A percentile compares a stretch with the other conserved stretches of the same genome.
Evolutionary conservation across 2,888 invertebrate species (phyloP).

Genomic region (Tanaodytes sp.): DNA sequence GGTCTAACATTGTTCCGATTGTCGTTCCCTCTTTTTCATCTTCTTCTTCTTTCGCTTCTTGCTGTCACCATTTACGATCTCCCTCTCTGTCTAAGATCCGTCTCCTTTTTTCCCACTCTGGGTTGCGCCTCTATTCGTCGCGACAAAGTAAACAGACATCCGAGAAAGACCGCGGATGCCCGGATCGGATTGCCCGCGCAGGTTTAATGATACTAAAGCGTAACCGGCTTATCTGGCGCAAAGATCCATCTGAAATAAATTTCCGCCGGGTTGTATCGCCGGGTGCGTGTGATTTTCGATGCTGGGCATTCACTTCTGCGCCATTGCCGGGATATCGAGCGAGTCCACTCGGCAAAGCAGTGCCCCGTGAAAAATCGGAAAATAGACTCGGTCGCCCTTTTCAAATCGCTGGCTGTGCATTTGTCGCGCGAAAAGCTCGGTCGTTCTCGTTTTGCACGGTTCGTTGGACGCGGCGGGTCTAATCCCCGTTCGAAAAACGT

Average conservation of each 20-base stretch:
- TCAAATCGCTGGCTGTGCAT: constrained; percentile 40
- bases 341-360: constrained; percentile 21
- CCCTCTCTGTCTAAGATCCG: too few species aligned
- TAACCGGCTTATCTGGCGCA: background rate
- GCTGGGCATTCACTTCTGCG: constrained; percentile 9
- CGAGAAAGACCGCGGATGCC: too few species aligned
- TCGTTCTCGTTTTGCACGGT: constrained; percentile 63
- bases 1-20: too few species aligned
- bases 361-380: constrained; percentile 35
- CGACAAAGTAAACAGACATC: too few species aligned
- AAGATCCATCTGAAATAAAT: constrained; percentile 2
- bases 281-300: too few species aligned
- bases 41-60: too few species aligned
- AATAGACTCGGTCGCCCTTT: constrained; percentile 30
- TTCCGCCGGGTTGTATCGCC: constrained; percentile 4
- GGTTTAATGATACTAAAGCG: background rate
- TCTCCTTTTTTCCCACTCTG: too few species aligned
- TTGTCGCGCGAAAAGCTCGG: constrained; percentile 41
- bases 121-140: too few species aligned
- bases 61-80: too few species aligned
- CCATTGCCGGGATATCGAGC: constrained; percentile 14
- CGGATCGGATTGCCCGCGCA: too few species aligned
- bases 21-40: too few species aligned
- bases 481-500: constrained; percentile 9
- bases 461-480: constrained; percentile 61